Percentiles rank a stretch among this genome's conserved stretches.
phyloP scores from a whole-genome alignment of 2,797 vertebrate genomes.

The Hoplostethus atlanticus region DNA sequence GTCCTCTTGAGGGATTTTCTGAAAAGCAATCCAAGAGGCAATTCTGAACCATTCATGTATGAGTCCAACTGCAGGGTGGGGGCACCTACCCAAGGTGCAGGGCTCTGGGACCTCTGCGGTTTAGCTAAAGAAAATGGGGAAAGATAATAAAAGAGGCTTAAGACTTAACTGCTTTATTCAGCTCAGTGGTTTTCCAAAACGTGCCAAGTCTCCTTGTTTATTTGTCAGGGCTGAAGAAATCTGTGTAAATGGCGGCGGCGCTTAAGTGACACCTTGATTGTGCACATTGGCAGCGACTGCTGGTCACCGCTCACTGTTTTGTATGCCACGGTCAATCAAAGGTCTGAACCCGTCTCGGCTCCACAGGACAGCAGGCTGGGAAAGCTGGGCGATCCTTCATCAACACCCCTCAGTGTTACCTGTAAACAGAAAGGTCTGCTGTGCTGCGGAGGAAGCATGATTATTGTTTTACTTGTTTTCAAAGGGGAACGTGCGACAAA shows the following conservation, averaged over 20 bases:
- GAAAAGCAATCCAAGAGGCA: constrained; percentile 81
- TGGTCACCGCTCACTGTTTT: constrained; percentile 6
- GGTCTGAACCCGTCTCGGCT: constrained; percentile 37
- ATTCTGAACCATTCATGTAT: constrained; percentile 84
- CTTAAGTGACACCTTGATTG: constrained; percentile 76
- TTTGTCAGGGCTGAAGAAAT: constrained; percentile 74
- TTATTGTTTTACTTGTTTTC: constrained; percentile 17
- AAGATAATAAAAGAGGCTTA: constrained; percentile 71
- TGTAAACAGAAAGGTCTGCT: constrained; percentile 24
- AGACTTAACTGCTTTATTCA: constrained; percentile 73
- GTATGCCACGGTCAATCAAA: constrained; percentile 51
- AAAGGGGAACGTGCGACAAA: constrained; percentile 33
- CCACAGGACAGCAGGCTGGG: constrained; percentile 45
- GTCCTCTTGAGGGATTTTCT: constrained; percentile 81
- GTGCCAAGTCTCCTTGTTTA: constrained; percentile 59
- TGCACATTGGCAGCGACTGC: constrained; percentile 58
- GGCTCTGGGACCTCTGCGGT: constrained; percentile 50
- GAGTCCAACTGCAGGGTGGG: constrained; percentile 57
- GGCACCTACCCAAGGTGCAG: constrained; percentile 61
- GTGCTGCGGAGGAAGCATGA: constrained; percentile 26
- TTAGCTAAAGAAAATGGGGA: constrained; percentile 60
- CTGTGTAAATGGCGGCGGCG: constrained; percentile 61
- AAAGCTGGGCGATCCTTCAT: constrained; percentile 36
- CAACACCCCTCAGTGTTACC: constrained; percentile 30
- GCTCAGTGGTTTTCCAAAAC: constrained; percentile 71